A percentile compares a stretch with the other conserved stretches of the same genome.
Conservation (phyloP, 2,797 vertebrate genomes). For the Anabas testudineus region DNA sequence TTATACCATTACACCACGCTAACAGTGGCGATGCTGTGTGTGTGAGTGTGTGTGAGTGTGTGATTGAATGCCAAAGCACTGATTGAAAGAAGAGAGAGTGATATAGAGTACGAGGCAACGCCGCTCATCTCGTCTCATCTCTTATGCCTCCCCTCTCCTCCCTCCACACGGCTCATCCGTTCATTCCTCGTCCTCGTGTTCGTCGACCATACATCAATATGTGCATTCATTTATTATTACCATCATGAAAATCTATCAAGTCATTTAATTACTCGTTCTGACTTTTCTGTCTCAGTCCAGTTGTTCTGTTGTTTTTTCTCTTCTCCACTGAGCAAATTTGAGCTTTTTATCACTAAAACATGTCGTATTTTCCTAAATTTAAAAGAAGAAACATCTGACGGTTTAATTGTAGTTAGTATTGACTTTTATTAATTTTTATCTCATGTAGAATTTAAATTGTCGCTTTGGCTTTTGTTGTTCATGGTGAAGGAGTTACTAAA, state of each 20-base stretch:
- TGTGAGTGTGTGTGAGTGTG: conserved; percentile 36
- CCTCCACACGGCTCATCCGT: conserved; percentile 76
- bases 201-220: conserved; percentile 59
- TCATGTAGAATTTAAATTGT: neutral
- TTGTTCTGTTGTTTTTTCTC: conserved; percentile 3
- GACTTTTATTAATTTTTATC: neutral
- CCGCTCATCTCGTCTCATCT: conserved; percentile 58
- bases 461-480: conserved; percentile 6
- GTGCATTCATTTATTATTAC: conserved; percentile 54
- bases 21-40: conserved; percentile 24
- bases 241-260: conserved; percentile 51
- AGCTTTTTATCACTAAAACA: no score
- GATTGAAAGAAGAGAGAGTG: conserved; percentile 70
- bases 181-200: conserved; percentile 33
- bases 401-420: conserved; percentile 1
- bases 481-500: neutral
- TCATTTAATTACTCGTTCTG: conserved; percentile 41
- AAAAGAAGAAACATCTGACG: no score
- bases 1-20: conserved; percentile 63
- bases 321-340: neutral
- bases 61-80: conserved; percentile 63
- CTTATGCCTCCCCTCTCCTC: conserved; percentile 26
- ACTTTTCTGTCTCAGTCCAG: conserved; percentile 27
- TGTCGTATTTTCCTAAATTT: no score
- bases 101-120: conserved; percentile 60